phyloP scores from a whole-genome alignment of 2,113 vertebrate genomes.

The Neoarius graeffei region DNA sequence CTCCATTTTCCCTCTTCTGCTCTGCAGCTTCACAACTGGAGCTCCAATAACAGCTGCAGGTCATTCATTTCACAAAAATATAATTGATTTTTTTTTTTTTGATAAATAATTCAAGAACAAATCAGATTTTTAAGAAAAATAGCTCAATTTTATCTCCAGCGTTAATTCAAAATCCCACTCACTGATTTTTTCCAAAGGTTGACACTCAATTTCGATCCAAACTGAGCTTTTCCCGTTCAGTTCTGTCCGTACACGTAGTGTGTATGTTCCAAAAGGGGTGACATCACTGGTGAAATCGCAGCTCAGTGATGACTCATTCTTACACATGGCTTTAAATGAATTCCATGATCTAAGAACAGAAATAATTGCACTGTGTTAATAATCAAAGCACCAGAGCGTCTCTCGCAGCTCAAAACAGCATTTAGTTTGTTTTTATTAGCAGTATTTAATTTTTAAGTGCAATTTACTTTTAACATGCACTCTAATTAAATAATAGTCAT shows the following conservation, averaged over 20 bases:
- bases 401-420: not conserved
- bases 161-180: slow-evolving; percentile 40
- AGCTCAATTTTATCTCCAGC: not conserved
- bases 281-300: slow-evolving; percentile 60
- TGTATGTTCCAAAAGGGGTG: slow-evolving; percentile 48
- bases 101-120: not conserved
- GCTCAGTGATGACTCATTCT: slow-evolving; percentile 38
- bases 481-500: not conserved
- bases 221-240: slow-evolving; percentile 49
- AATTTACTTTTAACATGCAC: not conserved
- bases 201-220: slow-evolving; percentile 54
- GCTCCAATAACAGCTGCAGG: slow-evolving; percentile 64
- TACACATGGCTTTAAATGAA: not conserved
- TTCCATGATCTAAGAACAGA: not conserved
- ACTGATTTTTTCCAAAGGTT: slow-evolving; percentile 60
- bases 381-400: not conserved
- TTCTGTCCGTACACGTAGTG: slow-evolving; percentile 43
- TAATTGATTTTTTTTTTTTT: too few species aligned
- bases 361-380: not conserved
- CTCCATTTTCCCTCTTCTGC: slow-evolving; percentile 50
- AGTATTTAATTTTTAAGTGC: not conserved
- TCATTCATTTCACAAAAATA: too few species aligned
- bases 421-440: not conserved
- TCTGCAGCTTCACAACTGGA: slow-evolving; percentile 55
- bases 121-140: not conserved